phyloP scores from a whole-genome alignment of 2,797 vertebrate genomes.

The Malacoraja senta region DNA sequence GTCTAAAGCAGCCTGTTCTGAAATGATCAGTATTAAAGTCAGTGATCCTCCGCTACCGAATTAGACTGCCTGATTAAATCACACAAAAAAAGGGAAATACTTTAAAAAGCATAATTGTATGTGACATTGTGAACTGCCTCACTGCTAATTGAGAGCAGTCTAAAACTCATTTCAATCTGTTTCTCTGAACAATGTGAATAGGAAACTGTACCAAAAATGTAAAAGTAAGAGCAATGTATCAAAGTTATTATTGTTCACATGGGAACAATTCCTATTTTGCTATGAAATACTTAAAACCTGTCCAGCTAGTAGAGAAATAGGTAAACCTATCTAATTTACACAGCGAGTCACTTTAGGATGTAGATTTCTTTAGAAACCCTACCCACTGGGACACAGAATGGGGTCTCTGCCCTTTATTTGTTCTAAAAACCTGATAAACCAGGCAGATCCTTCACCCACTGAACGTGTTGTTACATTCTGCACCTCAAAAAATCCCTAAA shows the following conservation, averaged over 20 bases:
- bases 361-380: neutral
- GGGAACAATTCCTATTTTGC: neutral
- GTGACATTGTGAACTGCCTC: constrained; percentile 35
- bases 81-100: constrained; percentile 32
- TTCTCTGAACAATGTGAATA: constrained; percentile 1
- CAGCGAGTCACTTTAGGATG: neutral
- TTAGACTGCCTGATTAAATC: constrained; percentile 36
- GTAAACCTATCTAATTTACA: neutral
- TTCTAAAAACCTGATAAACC: neutral
- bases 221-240: neutral
- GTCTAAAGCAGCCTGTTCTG: constrained; percentile 80
- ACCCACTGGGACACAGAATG: neutral
- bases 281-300: neutral
- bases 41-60: constrained; percentile 45
- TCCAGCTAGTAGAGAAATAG: neutral
- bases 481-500: neutral
- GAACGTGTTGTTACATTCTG: neutral
- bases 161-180: neutral
- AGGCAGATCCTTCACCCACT: neutral
- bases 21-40: constrained; percentile 92
- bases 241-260: neutral
- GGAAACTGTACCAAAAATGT: neutral
- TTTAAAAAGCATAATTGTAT: constrained; percentile 34
- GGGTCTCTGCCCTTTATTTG: neutral
- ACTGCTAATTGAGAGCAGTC: constrained; percentile 26